Percentiles rank a stretch among this genome's conserved stretches.
Conservation (phyloP, 2,113 vertebrate genomes). For the Oenanthe oenanthe region DNA sequence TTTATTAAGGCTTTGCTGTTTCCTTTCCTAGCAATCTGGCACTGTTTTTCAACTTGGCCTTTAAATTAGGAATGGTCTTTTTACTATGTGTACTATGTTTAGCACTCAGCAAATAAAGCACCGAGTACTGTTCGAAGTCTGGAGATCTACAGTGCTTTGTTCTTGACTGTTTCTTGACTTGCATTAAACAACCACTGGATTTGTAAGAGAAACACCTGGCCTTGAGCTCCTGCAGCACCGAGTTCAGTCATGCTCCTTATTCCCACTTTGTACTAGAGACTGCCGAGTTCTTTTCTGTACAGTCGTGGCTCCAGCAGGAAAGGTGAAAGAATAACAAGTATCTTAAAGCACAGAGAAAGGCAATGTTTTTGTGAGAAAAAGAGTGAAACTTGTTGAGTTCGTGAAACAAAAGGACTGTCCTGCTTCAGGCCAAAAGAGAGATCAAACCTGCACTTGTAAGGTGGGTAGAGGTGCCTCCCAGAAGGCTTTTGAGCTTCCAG, state of each 20-base stretch:
- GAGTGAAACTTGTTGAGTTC: not conserved
- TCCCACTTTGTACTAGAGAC: not conserved
- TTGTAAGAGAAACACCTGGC: not conserved
- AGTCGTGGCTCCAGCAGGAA: not conserved
- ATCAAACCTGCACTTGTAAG: not conserved
- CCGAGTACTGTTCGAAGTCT: not conserved
- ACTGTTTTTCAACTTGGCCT: not conserved
- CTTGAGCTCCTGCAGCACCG: not conserved
- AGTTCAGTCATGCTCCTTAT: not conserved
- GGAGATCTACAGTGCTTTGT: not conserved
- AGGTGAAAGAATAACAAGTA: not conserved
- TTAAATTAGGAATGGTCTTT: conserved; percentile 18
- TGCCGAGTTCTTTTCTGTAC: not conserved
- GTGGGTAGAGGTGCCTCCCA: not conserved
- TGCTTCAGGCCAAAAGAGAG: not conserved
- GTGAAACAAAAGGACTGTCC: not conserved
- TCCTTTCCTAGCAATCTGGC: not conserved
- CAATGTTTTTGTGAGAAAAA: not conserved
- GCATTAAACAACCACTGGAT: not conserved
- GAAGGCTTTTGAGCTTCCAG: not conserved
- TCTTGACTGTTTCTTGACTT: not conserved
- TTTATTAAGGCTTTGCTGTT: not conserved
- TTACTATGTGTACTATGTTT: not conserved
- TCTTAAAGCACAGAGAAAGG: not conserved
- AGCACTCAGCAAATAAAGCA: not conserved